Evolutionary conservation across 2,888 invertebrate genomes (phyloP), one percentile per base, ranked within the genome.

Genomic region (Drosophila setosimentum): DNA sequence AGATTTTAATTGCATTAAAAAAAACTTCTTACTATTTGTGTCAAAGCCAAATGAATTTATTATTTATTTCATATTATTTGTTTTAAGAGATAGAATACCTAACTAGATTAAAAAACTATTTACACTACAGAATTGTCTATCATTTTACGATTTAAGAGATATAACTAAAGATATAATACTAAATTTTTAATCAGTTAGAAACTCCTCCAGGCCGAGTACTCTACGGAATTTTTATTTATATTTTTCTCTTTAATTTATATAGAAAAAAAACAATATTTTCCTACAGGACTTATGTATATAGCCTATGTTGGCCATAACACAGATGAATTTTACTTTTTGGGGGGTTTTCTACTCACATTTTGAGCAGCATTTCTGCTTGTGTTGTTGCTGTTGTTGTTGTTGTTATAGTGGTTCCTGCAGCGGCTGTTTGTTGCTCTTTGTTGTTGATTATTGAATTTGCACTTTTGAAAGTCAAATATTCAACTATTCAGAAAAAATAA

Each of bases 391-490:
- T 53, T 49, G 33, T 68, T 73, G 49, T 53, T 57, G 50, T 59
- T 62, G 54, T 63, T 66, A 53, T 50, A 58, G 49, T 61, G 35
- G 66, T 71, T 76, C 61, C 81, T 58, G 53, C 53, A 61, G 77
- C 78, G 50, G 73, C 65, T 54, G 30, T 61, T 70, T 74, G 72
- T 74, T 73, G 59, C 60, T 61, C 45, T 62, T 73, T 62, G 27
- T 69, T 69, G 69, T 61, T 77, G 54, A 63, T 83, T 80, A 62
- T 53, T 70, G 50, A 77, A 75, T 80, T 84, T 75, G 78, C 89
- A 89, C 85, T 82, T 84, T 85, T 74, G 68, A 89, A 83, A 83
- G 87, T 84, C 87, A 83, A 84, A 71, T 83, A 70, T 68, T 81
- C 51, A 80, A 78, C 80, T 80, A 68, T 61, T 67, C 42, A 79